Percentiles rank a stretch among this genome's conserved stretches.
phyloP scores from a whole-genome alignment of 2,888 invertebrate species.

The Morpho deidamia region DNA sequence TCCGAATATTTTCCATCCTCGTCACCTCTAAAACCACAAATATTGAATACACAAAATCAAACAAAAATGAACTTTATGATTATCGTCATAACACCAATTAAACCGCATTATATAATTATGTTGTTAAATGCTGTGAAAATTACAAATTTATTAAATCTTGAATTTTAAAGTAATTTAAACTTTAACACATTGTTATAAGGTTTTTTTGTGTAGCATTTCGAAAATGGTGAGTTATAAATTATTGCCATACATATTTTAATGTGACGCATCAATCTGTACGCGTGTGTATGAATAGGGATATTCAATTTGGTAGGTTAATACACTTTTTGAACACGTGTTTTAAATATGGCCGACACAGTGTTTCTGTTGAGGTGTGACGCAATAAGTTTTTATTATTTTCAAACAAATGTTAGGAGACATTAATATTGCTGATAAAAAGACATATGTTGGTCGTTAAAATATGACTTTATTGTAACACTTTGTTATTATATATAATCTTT shows the following conservation, averaged over 20 bases:
- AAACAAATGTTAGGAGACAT: constrained; percentile 14
- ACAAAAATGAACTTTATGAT: constrained; percentile 26
- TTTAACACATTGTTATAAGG: constrained; percentile 20
- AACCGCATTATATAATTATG: constrained; percentile 21
- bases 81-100: background rate
- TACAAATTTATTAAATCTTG: constrained; percentile 6
- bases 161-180: constrained; percentile 20
- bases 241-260: constrained; percentile 54
- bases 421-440: constrained; percentile 10
- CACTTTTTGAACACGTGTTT: constrained; percentile 42
- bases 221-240: constrained; percentile 35
- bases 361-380: constrained; percentile 21
- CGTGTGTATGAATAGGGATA: constrained; percentile 54
- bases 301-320: constrained; percentile 56
- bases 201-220: background rate
- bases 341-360: constrained; percentile 30
- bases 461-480: background rate
- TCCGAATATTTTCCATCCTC: constrained; percentile 69
- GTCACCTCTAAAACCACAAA: constrained; percentile 54
- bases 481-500: background rate
- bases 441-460: constrained; percentile 12
- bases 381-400: constrained; percentile 22
- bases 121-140: constrained; percentile 15
- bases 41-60: constrained; percentile 3
- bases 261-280: constrained; percentile 54